Evolutionary conservation across 92 coral and sea anemone genomes (phyloP), one percentile per base, ranked within the genome.

Genomic region (Anthopleura xanthogrammica): DNA sequence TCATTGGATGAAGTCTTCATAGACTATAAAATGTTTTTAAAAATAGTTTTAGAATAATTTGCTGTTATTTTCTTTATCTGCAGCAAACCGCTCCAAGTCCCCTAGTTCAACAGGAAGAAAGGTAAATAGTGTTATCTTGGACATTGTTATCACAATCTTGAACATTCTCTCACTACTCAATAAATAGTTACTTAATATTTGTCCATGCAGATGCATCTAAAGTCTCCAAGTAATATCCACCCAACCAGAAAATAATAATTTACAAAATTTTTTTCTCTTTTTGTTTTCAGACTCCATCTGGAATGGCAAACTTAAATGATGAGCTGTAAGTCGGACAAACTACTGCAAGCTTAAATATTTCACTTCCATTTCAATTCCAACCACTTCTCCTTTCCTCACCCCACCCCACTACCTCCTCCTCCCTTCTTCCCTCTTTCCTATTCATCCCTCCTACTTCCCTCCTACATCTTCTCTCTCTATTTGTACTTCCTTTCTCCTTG

Each of bases 31-130:
- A 4, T 62, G 29, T 20, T 62, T 12, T n/a, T 9, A 20, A 12
- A 20, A 62, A 29, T 20, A 23, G 7, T 20, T 62, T 57, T 17
- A 57, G 1, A 16, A 62, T 19, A 5, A n/a, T 7, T 12, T 84
- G 24, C 62, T 43, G 11, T 50, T 17, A 13, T 14, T 41, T 52
- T 60, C 40, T 72, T 74, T 16, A 56, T 50, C 6, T 39, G 29
- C 75, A 88, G 97, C 92, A 77, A 83, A 92, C 89, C 86, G 94
- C 74, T 87, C 91, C 74, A 93, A 93, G 90, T 90, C 94, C 11
- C 96, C 96, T 24, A 92, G 97, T 71, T 93, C 97, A 12, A 80
- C 94, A 88, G 97, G 97, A 50, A 91, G 97, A 76, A 93, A 90
- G 97, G 97, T 93, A 84, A 60, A 77, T 11, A 48, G 42, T 48